Evolutionary conservation across 2,888 invertebrate species (phyloP).

Genomic region (Elegia similella): DNA sequence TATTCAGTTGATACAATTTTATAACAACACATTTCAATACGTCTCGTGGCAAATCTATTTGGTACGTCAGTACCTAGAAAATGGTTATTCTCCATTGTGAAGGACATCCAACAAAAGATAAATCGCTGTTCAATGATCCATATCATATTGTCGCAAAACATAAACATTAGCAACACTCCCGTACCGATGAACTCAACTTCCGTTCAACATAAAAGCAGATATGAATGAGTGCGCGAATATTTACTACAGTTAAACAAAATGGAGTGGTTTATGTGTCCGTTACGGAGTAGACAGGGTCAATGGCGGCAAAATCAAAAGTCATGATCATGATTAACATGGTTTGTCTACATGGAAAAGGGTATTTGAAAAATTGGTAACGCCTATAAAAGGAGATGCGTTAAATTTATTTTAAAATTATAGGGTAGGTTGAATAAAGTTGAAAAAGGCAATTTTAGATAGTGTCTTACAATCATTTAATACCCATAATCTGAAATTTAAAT

Average conservation of each 20-base stretch:
- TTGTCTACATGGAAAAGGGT: too few relatives aligned
- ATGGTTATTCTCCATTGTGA: slow-evolving; percentile 4
- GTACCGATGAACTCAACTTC: slow-evolving; percentile 55
- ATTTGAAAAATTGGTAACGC: too few relatives aligned
- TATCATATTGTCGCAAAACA: slow-evolving; percentile 10
- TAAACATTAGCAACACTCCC: slow-evolving; percentile 18
- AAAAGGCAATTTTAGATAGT: too few relatives aligned
- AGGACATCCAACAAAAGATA: slow-evolving; percentile 13
- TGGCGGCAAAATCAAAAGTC: too few relatives aligned
- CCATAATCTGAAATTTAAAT: too few relatives aligned
- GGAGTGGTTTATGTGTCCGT: neutral
- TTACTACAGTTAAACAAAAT: neutral
- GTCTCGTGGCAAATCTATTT: neutral
- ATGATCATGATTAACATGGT: too few relatives aligned
- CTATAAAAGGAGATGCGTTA: too few relatives aligned
- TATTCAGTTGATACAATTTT: too few relatives aligned
- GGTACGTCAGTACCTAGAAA: neutral
- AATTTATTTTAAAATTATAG: too few relatives aligned
- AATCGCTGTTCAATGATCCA: slow-evolving; percentile 11
- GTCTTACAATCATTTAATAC: too few relatives aligned
- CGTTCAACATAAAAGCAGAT: slow-evolving; percentile 31
- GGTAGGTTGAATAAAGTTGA: too few relatives aligned
- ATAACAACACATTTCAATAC: neutral
- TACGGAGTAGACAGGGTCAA: too few relatives aligned
- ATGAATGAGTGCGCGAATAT: slow-evolving; percentile 12